Evolutionary conservation across 2,888 invertebrate species (phyloP).

Genomic region (Anoncus sp.): DNA sequence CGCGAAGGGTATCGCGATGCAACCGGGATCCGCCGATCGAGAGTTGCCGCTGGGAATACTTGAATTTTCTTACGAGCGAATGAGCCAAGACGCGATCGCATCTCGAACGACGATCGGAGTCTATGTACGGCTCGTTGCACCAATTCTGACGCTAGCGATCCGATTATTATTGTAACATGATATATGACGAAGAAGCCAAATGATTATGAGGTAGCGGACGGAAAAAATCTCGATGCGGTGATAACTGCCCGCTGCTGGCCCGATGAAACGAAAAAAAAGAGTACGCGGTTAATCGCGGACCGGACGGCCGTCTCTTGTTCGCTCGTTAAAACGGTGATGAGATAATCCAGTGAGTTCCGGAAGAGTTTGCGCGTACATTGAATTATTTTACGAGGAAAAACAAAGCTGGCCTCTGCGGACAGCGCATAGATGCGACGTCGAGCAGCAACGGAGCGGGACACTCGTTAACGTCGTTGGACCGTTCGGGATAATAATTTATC

Average conservation of each 20-base stretch:
- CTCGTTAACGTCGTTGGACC: conserved; percentile 46
- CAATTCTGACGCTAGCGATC: no score
- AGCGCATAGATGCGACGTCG: no score
- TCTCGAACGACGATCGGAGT: no score
- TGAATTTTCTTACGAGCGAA: no score
- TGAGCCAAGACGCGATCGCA: no score
- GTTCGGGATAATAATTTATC: conserved; percentile 52
- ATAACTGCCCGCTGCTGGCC: neutral
- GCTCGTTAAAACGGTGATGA: conserved; percentile 27
- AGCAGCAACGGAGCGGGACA: conserved; percentile 29
- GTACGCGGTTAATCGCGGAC: conserved; percentile 27
- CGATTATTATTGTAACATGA: no score
- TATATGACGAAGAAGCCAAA: no score
- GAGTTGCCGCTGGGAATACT: no score
- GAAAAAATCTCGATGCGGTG: neutral
- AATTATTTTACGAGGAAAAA: conserved; percentile 30
- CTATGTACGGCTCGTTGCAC: no score
- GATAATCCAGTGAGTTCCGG: conserved; percentile 10
- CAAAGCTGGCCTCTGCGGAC: neutral
- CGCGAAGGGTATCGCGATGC: no score
- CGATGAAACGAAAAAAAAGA: neutral
- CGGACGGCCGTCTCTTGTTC: conserved; percentile 28
- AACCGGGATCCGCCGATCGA: no score
- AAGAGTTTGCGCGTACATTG: conserved; percentile 3
- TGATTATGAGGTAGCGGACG: no score